phyloP scores from a whole-genome alignment of 1,140 invertebrate species.

The Magallana gigas region DNA sequence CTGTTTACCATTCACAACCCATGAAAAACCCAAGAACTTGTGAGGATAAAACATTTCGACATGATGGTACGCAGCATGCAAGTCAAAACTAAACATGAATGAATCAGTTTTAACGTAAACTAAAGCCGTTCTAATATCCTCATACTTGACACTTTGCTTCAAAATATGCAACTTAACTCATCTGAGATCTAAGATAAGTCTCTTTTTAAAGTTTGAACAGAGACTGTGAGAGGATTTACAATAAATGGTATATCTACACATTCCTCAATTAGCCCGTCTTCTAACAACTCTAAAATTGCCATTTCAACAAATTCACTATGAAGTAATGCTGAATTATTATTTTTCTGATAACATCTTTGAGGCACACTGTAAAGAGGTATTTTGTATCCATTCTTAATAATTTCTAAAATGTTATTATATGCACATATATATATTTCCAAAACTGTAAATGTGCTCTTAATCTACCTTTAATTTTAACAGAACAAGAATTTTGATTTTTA shows the following conservation, averaged over 20 bases:
- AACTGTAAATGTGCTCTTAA: neutral
- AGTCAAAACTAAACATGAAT: conserved; percentile 45
- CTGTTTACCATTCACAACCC: too few species aligned
- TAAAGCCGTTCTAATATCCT: conserved; percentile 46
- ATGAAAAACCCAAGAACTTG: conserved; percentile 50
- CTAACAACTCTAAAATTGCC: conserved; percentile 43
- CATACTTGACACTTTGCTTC: conserved; percentile 48
- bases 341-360: neutral
- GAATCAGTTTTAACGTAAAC: neutral
- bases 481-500: too few species aligned
- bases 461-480: neutral
- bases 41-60: conserved; percentile 26
- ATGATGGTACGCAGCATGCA: conserved; percentile 51
- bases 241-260: neutral
- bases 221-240: conserved; percentile 53
- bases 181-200: conserved; percentile 51
- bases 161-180: conserved; percentile 44
- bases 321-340: conserved; percentile 43
- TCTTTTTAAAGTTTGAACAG: conserved; percentile 50
- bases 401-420: neutral
- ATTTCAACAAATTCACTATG: conserved; percentile 30
- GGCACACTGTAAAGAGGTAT: conserved; percentile 43
- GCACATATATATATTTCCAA: neutral
- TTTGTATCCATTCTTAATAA: conserved; percentile 47
- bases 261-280: conserved; percentile 16